Conservation (phyloP, 2,797 vertebrate genomes). For the Fundulus diaphanus region DNA sequence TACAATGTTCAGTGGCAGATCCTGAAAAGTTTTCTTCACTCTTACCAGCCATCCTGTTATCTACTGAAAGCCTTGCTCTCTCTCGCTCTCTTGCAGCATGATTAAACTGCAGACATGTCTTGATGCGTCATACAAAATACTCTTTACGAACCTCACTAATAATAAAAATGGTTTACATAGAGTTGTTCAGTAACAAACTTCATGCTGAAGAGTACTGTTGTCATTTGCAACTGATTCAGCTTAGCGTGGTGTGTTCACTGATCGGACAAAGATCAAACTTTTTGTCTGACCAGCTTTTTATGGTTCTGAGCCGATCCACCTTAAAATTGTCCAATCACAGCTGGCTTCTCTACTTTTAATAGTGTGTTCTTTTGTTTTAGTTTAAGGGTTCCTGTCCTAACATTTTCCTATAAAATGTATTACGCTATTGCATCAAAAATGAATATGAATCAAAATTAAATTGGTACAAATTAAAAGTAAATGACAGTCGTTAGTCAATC, state of each 20-base stretch:
- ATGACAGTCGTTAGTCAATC: not conserved
- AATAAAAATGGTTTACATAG: not conserved
- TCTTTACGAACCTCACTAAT: not conserved
- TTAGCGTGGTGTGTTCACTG: not conserved
- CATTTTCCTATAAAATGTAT: not conserved
- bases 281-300: not conserved
- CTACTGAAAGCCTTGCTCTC: not conserved
- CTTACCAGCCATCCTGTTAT: not conserved
- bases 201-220: not conserved
- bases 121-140: not conserved
- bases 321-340: not conserved
- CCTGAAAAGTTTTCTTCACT: not conserved
- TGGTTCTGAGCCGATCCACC: not conserved
- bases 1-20: not conserved
- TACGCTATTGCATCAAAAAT: no score
- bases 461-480: not conserved
- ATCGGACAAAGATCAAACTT: not conserved
- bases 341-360: not conserved
- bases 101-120: not conserved
- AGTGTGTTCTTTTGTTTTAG: not conserved
- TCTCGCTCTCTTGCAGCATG: not conserved
- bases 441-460: not conserved
- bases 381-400: not conserved
- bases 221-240: not conserved
- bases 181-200: not conserved